phyloP scores from a whole-genome alignment of 2,888 invertebrate genomes.

The Sphinx pinastri region DNA sequence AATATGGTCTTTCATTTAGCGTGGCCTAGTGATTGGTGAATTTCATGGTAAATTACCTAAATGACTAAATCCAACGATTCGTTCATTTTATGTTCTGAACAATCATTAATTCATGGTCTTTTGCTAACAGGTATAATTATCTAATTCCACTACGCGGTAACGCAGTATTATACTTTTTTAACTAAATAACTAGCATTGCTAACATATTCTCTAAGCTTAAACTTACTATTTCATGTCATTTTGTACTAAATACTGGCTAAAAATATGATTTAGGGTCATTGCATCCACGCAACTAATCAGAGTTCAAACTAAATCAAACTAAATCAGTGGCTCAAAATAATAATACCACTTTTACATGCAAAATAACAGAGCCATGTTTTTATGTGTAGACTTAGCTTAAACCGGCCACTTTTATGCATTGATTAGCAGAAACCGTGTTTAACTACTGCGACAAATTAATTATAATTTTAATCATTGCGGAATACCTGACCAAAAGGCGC shows the following conservation, averaged over 20 bases:
- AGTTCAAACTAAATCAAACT: not conserved
- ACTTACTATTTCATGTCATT: not conserved
- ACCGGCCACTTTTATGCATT: not conserved
- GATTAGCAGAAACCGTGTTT: constrained; percentile 12
- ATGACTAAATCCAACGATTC: no score
- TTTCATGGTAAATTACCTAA: not conserved
- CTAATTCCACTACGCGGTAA: constrained; percentile 4
- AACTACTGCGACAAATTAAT: constrained; percentile 10
- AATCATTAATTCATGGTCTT: not conserved
- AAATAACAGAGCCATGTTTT: not conserved
- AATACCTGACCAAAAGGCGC: constrained; percentile 92
- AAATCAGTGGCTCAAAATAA: not conserved
- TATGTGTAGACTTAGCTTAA: not conserved
- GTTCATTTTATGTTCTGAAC: no score
- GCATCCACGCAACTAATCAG: not conserved
- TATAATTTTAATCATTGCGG: constrained; percentile 34
- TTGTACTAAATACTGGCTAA: constrained; percentile 9
- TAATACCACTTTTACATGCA: not conserved
- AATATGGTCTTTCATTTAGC: not conserved
- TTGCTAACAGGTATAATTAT: not conserved
- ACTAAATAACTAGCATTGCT: not conserved
- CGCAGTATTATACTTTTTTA: not conserved
- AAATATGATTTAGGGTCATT: not conserved
- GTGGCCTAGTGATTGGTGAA: not conserved
- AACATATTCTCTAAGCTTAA: not conserved